Percentiles rank a stretch among this genome's conserved stretches.
These are phyloP conservation scores for Myopa tessellatipennis DNA, from an alignment of 2,888 invertebrate genomes.

Conservation along the genomic window DNA sequence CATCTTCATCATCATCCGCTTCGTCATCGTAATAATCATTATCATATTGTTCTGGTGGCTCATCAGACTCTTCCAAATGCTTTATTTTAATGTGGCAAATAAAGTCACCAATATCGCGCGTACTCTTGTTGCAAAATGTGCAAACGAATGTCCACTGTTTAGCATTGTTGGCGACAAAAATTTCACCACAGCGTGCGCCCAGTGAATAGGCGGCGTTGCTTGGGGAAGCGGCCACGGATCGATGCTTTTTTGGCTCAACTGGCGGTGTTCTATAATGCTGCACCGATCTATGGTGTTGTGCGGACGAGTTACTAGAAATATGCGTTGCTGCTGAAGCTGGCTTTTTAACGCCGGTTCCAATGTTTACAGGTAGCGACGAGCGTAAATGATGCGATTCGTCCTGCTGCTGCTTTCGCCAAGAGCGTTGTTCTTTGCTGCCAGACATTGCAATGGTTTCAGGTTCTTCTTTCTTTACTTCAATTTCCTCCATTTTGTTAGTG, in stretches of 20 bases:
- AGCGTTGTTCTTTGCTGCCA: conserved; percentile 10
- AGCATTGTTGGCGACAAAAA: conserved; percentile 55
- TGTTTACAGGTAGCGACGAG: not conserved
- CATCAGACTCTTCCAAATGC: conserved; percentile 47
- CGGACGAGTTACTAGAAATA: conserved; percentile 12
- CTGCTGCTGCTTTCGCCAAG: conserved; percentile 24
- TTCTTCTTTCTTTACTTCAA: conserved; percentile 30
- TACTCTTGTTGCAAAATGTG: conserved; percentile 55
- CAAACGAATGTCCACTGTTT: conserved; percentile 57
- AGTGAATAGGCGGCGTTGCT: conserved; percentile 10
- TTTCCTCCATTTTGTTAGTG: conserved; percentile 24
- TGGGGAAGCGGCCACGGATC: not conserved
- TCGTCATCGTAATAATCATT: conserved; percentile 41
- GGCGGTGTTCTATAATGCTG: conserved; percentile 6
- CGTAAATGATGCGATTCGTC: conserved; percentile 7
- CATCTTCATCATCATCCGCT: conserved; percentile 33
- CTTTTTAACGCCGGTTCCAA: conserved; percentile 1
- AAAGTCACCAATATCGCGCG: conserved; percentile 55
- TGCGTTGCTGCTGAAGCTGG: not conserved
- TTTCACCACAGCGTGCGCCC: conserved; percentile 53
- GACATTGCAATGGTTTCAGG: conserved; percentile 12
- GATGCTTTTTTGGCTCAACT: not conserved
- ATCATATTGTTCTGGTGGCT: conserved; percentile 15
- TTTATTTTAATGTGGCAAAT: conserved; percentile 54
- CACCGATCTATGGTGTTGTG: not conserved